phyloP scores from a whole-genome alignment of 2,113 vertebrate species.

The Apteryx owenii region DNA sequence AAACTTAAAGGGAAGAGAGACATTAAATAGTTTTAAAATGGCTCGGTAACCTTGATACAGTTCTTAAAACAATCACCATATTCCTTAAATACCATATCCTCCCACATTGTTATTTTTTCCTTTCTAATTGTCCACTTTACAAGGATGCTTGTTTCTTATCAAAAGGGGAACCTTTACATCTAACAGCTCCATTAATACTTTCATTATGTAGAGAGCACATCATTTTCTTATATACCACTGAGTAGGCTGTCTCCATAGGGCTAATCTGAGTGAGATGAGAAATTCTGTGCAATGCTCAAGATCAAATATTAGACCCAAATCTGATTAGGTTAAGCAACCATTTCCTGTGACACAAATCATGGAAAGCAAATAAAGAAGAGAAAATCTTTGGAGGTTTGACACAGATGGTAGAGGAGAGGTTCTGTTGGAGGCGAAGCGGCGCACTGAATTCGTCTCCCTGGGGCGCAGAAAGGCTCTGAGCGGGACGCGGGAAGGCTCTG shows the following conservation, averaged over 20 bases:
- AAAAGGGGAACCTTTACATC: neutral
- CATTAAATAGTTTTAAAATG: neutral
- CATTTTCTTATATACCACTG: neutral
- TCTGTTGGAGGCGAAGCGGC: fast-evolving
- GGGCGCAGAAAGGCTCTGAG: neutral
- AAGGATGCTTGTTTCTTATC: neutral
- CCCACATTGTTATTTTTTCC: neutral
- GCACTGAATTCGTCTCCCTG: neutral
- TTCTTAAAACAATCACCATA: neutral
- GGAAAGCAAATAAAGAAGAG: neutral
- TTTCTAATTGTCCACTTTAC: neutral
- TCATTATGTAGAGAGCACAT: neutral
- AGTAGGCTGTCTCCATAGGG: neutral
- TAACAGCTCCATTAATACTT: neutral
- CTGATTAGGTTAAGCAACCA: neutral
- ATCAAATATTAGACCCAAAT: neutral
- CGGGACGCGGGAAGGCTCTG: neutral
- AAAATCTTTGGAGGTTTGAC: neutral
- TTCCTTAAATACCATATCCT: neutral
- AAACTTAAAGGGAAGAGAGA: neutral
- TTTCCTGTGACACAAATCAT: neutral
- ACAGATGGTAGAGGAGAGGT: neutral
- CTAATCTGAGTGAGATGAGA: neutral
- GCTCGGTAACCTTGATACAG: neutral
- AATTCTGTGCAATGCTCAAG: neutral